Conservation (phyloP, 2,888 invertebrate species). For the Yponomeuta malinellus region DNA sequence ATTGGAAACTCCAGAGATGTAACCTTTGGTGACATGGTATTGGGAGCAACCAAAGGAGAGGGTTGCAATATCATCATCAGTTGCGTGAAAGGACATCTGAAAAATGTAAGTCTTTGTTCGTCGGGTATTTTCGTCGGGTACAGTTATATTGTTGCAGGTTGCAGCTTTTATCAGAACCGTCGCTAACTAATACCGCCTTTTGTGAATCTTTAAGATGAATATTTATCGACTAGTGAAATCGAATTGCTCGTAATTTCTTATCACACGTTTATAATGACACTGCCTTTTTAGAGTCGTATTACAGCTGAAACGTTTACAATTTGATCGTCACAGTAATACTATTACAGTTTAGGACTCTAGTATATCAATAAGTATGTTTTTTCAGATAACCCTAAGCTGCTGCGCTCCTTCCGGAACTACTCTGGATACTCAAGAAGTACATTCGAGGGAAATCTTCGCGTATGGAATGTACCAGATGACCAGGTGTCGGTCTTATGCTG, state of each 20-base stretch:
- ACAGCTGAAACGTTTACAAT: too few species aligned
- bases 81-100: conserved; percentile 35
- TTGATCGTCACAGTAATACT: too few species aligned
- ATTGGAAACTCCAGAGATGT: conserved; percentile 46
- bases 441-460: conserved; percentile 22
- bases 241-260: too few species aligned
- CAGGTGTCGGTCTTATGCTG: conserved; percentile 20
- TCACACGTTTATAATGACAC: too few species aligned
- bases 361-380: background rate
- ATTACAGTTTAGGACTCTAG: background rate
- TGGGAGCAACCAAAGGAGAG: conserved; percentile 31
- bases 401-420: conserved; percentile 17
- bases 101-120: conserved; percentile 34
- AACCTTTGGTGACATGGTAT: conserved; percentile 42
- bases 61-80: conserved; percentile 42
- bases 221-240: too few species aligned
- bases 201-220: too few species aligned
- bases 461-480: conserved; percentile 25
- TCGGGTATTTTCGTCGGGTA: too few species aligned
- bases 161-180: too few species aligned
- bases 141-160: too few species aligned
- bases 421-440: conserved; percentile 23
- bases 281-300: too few species aligned
- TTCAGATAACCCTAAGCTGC: conserved; percentile 24
- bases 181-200: too few species aligned